Base-by-base conservation (phyloP, 2,888 invertebrate genomes). In the Melangyna quadrimaculata region DNA sequence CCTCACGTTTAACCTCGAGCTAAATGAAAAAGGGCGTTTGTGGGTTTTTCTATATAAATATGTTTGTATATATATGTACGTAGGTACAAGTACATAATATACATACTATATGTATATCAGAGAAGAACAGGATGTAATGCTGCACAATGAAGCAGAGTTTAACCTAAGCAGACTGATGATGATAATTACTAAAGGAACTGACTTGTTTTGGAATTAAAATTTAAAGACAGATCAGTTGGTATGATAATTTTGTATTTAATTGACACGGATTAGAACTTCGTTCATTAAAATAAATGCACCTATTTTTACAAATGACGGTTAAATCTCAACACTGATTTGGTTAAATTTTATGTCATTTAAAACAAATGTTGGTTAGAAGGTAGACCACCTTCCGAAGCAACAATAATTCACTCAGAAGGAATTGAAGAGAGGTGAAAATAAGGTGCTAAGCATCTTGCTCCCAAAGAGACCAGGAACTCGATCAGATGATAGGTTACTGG, bases 1-100 rank as follows among this genome's bases (percentile, higher is more conserved):
- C 43, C 43, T 65, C 53, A 48, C 67, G 37, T 61, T 75, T 63
- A 59, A 67, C 53, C 80, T 72, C 71, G 37, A 51, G 32, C 53
- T 55, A 73, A 73, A 78, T 73, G 59, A 48, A 74, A 55, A 29
- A 4, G 61, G 48, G 65, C 29, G 65, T 45, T 24, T 29, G 63
- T 19, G 61, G 61, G 27, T 24, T 61, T 61, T 40, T 0, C 17
- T 59, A 6, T 35, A 7, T 14, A 0, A 32, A 8, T 32, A 32
- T 32, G 1, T n/a, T n/a, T 27, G 6, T 27, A 27, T 14, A 37
- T 5, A 14, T 1, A 0, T n/a, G 3, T 59, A 37, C n/a, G 7
- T 27, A 24, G 12, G 22, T n/a, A 6, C 27, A n/a, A n/a, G n/a
- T n/a, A n/a, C 14, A 2, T 35, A 35, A 12, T 12, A 3, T 35